Conservation (phyloP, 2,888 invertebrate genomes). For the Andrena praecox region DNA sequence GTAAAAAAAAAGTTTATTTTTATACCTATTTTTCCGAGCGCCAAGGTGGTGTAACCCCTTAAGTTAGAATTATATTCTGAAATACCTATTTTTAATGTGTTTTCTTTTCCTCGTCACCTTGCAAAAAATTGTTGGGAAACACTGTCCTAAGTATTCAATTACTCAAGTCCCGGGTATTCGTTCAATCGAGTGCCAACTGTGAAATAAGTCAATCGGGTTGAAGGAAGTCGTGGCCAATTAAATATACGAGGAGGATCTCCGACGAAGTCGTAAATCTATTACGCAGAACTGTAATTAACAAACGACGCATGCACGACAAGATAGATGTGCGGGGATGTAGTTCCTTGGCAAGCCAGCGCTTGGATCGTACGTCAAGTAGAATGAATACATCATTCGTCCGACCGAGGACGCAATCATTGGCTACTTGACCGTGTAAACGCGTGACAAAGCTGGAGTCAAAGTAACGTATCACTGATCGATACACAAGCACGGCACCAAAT, state of each 20-base stretch:
- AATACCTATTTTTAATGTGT: no score
- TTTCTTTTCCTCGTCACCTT: no score
- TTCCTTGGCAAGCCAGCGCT: constrained; percentile 39
- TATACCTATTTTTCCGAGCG: no score
- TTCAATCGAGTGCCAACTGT: background rate
- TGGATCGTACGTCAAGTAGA: constrained; percentile 31
- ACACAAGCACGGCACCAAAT: background rate
- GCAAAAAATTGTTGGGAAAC: no score
- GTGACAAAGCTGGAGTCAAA: constrained; percentile 6
- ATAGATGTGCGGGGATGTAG: constrained; percentile 11
- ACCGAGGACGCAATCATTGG: constrained; percentile 35
- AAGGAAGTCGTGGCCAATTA: constrained; percentile 2
- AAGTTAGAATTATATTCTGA: no score
- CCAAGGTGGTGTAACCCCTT: no score
- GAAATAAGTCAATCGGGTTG: background rate
- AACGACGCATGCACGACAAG: constrained; percentile 37
- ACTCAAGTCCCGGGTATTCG: no score
- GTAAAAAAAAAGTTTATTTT: no score
- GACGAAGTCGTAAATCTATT: constrained; percentile 35
- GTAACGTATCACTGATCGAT: constrained; percentile 16
- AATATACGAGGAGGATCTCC: background rate
- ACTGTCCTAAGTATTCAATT: no score
- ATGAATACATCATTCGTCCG: constrained; percentile 48
- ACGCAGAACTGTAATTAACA: constrained; percentile 32
- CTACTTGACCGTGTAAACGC: constrained; percentile 51